Base-by-base conservation (phyloP, 2,113 vertebrate species). In the Rhipidura dahli region DNA sequence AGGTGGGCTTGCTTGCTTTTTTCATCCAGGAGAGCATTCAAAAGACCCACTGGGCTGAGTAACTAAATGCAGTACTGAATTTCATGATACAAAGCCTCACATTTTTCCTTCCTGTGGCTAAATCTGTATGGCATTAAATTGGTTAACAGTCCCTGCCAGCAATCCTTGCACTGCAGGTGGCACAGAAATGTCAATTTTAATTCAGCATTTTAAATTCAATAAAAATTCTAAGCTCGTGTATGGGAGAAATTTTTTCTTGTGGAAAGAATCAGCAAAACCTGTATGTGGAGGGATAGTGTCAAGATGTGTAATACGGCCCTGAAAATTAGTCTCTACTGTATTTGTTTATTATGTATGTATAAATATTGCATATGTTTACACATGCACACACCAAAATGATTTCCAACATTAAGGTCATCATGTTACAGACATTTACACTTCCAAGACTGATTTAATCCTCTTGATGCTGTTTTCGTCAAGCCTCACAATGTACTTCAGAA, bases 171-270 rank as follows among this genome's bases (percentile, higher is more conserved):
- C 40, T 77, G 30, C 78, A 96, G 72, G 73, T 77, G 64, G 79
- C 82, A 93, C 49, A 94, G 72, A 96, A 92, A 88, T 44, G 54
- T 94, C 87, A 61, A 50, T 93, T 89, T 90, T 84, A 82, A 90
- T 95, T 83, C 76, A 84, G 26, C 12, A 39, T 63, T 91, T 28
- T 75, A 79, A 69, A 76, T 37, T 66, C 70, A 93, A 86, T 87
- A 93, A 72, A 89, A 90, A 88, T 80, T 78, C 79, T 80, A 86
- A 93, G 20, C 64, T 89, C 22, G 26, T 39, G 16, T 40, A 56
- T 27, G 20, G 49, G 26, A 88, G 18, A 49, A 81, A 27, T 51
- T 28, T 80, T 93, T 83, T 90, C 40, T 63, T 30, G 20, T 26
- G 15, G 35, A 90, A 88, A 63, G 37, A 77, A 63, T 63, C 27